These are phyloP conservation scores for Chrysogorgia sp. DNA, from an alignment of 92 coral and sea anemone species.

Conservation along the genomic window DNA sequence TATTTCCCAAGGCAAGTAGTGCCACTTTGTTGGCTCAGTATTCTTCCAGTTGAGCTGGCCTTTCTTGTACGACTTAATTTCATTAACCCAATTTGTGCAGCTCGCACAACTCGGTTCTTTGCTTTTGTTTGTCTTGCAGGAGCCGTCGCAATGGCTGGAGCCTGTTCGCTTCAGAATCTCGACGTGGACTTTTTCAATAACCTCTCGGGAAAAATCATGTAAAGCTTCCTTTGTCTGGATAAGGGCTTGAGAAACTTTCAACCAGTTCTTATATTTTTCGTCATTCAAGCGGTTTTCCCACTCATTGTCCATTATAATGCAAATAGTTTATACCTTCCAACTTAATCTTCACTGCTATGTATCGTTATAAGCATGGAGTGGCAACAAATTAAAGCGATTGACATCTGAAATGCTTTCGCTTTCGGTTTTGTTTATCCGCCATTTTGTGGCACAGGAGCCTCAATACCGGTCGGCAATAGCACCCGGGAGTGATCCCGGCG, in stretches of 20 bases:
- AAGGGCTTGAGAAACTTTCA: constrained; percentile 35
- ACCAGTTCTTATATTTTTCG: constrained; percentile 33
- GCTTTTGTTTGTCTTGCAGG: constrained; percentile 34
- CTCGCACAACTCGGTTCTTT: constrained; percentile 15
- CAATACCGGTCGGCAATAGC: too few species aligned
- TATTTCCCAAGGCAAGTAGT: constrained; percentile 37
- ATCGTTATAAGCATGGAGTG: too few species aligned
- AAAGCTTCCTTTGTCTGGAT: constrained; percentile 40
- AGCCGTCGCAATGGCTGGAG: constrained; percentile 1
- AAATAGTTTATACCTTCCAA: too few species aligned
- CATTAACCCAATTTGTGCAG: constrained; percentile 23
- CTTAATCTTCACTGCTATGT: too few species aligned
- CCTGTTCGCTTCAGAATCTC: constrained; percentile 24
- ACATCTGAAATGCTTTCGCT: too few species aligned
- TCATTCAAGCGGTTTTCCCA: constrained; percentile 32
- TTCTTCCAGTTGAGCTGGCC: constrained; percentile 30
- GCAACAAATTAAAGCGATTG: too few species aligned
- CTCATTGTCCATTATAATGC: neutral
- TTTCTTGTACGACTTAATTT: constrained; percentile 13
- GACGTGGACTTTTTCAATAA: constrained; percentile 3
- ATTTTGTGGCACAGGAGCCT: too few species aligned
- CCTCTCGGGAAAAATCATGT: constrained; percentile 20
- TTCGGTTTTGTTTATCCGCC: too few species aligned
- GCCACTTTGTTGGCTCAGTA: constrained; percentile 29
- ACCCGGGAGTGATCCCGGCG: too few species aligned